Conservation (phyloP, 2,888 invertebrate genomes). For the Hanleya hanleyi region DNA sequence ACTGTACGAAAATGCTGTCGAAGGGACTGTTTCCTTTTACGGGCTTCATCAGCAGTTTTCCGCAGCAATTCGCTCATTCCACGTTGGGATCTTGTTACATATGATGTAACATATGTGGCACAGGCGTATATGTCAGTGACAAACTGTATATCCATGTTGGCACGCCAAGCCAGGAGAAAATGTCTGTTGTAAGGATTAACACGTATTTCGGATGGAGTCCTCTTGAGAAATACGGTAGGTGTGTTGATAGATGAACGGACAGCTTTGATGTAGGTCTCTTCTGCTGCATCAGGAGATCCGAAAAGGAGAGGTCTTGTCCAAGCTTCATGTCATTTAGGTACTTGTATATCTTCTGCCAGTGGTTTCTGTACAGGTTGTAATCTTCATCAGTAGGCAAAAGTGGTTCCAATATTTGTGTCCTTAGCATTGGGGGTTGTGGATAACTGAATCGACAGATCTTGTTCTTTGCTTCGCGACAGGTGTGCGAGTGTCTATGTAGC, state of each 20-base stretch:
- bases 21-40: slow-evolving; percentile 14
- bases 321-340: too few species aligned
- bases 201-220: slow-evolving; percentile 16
- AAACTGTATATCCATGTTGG: too few species aligned
- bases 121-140: slow-evolving; percentile 39
- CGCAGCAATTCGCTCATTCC: slow-evolving; percentile 42
- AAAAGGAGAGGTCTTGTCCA: too few species aligned
- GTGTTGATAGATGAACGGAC: background rate
- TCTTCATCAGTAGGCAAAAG: background rate
- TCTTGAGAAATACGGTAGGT: slow-evolving; percentile 23
- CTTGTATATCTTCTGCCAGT: too few species aligned
- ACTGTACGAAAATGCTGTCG: slow-evolving; percentile 37
- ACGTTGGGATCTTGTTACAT: slow-evolving; percentile 41
- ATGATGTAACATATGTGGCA: slow-evolving; percentile 41
- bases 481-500: background rate
- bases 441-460: background rate
- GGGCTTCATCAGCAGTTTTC: slow-evolving; percentile 37
- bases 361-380: too few species aligned
- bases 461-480: background rate
- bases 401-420: background rate
- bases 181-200: slow-evolving; percentile 27
- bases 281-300: background rate
- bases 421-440: background rate
- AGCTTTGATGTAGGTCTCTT: background rate
- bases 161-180: background rate